These are phyloP conservation scores for Vollenhovia emeryi DNA, from an alignment of 1,140 invertebrate genomes.

Conservation along the genomic window DNA sequence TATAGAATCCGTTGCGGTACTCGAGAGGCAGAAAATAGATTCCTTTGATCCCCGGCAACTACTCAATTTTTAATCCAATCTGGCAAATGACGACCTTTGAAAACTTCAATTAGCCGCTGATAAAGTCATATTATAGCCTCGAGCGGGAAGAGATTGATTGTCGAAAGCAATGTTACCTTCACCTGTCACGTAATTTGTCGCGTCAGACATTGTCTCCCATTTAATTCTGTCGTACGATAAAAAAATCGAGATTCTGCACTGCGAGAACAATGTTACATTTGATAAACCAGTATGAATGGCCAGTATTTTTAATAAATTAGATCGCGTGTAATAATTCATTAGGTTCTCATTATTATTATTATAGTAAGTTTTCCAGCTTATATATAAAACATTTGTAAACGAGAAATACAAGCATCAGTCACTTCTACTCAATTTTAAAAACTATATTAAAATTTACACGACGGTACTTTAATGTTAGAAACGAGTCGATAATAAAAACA, in stretches of 20 bases:
- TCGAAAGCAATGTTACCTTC: background rate
- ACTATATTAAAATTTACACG: background rate
- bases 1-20: constrained; percentile 8
- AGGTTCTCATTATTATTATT: background rate
- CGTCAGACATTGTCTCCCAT: background rate
- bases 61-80: constrained; percentile 61
- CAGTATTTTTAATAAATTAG: background rate
- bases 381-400: background rate
- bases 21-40: constrained; percentile 45
- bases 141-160: background rate
- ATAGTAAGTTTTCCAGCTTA: background rate
- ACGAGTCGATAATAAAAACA: background rate
- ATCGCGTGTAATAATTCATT: background rate
- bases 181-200: background rate
- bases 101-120: constrained; percentile 60
- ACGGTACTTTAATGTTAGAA: background rate
- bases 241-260: background rate
- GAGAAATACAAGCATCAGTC: background rate
- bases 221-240: background rate
- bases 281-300: background rate
- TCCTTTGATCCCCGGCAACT: constrained; percentile 60
- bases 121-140: constrained; percentile 6
- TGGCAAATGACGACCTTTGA: constrained; percentile 10
- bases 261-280: background rate
- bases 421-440: background rate